phyloP scores from a whole-genome alignment of 2,797 vertebrate species.

The Acrossocheilus fasciatus region DNA sequence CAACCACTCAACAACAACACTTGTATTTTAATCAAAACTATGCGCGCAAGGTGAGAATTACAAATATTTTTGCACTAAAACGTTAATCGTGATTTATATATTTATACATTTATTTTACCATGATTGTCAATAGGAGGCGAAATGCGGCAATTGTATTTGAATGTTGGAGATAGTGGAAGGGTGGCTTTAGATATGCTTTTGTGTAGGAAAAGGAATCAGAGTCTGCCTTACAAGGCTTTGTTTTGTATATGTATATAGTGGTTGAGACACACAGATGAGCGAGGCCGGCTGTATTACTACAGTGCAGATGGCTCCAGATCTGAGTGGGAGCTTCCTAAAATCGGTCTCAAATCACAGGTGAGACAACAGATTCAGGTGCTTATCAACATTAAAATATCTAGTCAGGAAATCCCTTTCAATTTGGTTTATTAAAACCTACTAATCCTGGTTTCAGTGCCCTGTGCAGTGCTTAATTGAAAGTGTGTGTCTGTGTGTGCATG shows the following conservation, averaged over 20 bases:
- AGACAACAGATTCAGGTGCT: neutral
- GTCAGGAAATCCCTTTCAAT: neutral
- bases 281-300: conserved; percentile 94
- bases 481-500: conserved; percentile 13
- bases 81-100: neutral
- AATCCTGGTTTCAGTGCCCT: neutral
- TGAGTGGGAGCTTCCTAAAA: conserved; percentile 95
- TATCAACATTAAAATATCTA: conserved; percentile 4
- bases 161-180: neutral
- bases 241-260: conserved; percentile 77
- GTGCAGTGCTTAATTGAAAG: neutral
- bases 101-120: neutral
- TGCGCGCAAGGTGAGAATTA: neutral
- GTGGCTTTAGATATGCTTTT: neutral
- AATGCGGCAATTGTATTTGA: neutral
- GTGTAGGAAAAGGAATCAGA: neutral
- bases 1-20: neutral
- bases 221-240: neutral
- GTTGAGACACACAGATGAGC: conserved; percentile 93
- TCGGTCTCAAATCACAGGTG: conserved; percentile 69
- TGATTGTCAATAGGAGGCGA: neutral
- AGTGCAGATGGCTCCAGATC: conserved; percentile 92
- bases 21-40: neutral
- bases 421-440: conserved; percentile 2
- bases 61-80: neutral